These are phyloP conservation scores for Oligia strigilis DNA, from an alignment of 2,888 invertebrate species.

Conservation along the genomic window DNA sequence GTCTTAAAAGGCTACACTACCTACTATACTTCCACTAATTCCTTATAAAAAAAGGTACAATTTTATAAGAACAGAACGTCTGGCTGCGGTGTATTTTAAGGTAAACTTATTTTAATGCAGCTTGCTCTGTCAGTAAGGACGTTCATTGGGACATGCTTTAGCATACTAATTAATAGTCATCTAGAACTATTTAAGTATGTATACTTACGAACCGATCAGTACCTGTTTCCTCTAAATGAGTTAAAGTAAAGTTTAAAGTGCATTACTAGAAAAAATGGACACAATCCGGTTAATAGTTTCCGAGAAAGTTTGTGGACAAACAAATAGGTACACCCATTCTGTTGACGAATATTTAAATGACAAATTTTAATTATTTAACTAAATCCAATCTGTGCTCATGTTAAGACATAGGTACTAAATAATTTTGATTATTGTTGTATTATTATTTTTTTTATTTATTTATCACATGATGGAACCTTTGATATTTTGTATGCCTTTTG, in stretches of 20 bases:
- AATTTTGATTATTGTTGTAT: no score
- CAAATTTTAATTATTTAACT: no score
- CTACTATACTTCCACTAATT: neutral
- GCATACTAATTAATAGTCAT: slow-evolving; percentile 24
- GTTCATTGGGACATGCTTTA: neutral
- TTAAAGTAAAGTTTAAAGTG: neutral
- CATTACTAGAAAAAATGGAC: no score
- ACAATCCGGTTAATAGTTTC: neutral
- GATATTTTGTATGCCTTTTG: no score
- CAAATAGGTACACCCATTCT: neutral
- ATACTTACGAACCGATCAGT: neutral
- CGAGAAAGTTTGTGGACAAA: neutral
- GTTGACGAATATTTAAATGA: no score
- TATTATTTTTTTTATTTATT: no score
- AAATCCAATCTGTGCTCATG: no score
- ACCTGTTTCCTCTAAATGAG: neutral
- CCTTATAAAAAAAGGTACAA: neutral
- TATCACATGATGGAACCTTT: no score
- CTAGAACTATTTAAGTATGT: neutral
- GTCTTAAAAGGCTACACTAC: neutral
- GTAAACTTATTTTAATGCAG: slow-evolving; percentile 29
- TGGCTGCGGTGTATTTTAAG: slow-evolving; percentile 1
- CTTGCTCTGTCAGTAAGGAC: slow-evolving; percentile 11
- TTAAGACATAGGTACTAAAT: no score
- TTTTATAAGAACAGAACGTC: neutral